Evolutionary conservation across 2,888 invertebrate species (phyloP), one percentile per base, ranked within the genome.

Genomic region (Clunio marinus): DNA sequence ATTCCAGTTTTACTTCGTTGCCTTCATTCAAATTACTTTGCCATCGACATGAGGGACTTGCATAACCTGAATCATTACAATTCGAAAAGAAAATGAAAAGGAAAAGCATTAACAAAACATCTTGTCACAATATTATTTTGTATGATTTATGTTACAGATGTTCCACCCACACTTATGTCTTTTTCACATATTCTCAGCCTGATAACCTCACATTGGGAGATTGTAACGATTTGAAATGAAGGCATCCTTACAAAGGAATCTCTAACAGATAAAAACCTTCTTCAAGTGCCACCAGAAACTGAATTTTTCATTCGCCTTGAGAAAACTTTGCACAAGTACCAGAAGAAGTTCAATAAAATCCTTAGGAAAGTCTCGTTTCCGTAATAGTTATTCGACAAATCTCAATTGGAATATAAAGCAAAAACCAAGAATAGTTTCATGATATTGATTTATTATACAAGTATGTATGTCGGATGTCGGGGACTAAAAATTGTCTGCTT

Each of bases 121-220:
- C 51, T 66, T 66, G 66, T 55, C 51, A 66, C 66, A 66, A 66
- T 28, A 66, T 66, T 45, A 66, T 66, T 28, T 66, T 28, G 17
- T 35, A 35, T 66, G 66, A 66, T 66, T 66, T 66, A 66, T 66
- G 46, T 35, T 66, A 32, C 66, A 66, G 51, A 66, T 66, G 66
- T 46, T 66, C 25, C 35, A 28, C 8, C 24, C 45, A 13, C 62
- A 62, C 51, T 27, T 25, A n/a, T 57, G 17, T 22, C 51, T 10
- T 10, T 32, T 32, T 10, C 32, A 32, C 32, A 32, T 7, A 32
- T 32, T 10, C 32, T n/a, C n/a, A n/a, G n/a, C 32, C 32, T 10
- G 10, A 32, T 10, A 32, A 32, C 32, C 4, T 32, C 5, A 4
- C 4, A 32, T 32, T 32, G 17, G 22, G 51, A 5, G 2, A 2